phyloP scores from a whole-genome alignment of 2,888 invertebrate genomes.

The Napeogenes sylphis region DNA sequence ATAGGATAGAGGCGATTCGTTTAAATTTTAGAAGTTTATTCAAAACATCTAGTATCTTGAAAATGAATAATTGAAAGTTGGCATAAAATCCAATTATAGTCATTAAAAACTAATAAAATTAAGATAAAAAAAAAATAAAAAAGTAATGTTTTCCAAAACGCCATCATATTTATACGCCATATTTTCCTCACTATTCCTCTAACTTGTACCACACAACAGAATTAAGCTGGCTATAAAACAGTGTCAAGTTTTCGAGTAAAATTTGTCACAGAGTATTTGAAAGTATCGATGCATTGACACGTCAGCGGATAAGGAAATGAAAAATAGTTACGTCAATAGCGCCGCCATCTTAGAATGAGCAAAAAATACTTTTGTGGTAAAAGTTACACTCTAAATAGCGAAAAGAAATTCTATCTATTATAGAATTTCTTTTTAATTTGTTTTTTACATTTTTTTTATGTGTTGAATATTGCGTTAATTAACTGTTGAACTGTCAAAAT shows the following conservation, averaged over 20 bases:
- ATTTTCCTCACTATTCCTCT: slow-evolving; percentile 14
- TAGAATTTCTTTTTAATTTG: too few relatives aligned
- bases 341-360: too few relatives aligned
- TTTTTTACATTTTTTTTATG: too few relatives aligned
- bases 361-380: too few relatives aligned
- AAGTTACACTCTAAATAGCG: too few relatives aligned
- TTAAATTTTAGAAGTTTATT: background rate
- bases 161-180: background rate
- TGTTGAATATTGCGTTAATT: background rate
- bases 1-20: slow-evolving; percentile 16
- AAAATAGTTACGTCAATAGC: too few relatives aligned
- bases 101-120: background rate
- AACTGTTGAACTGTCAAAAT: background rate
- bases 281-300: slow-evolving; percentile 30
- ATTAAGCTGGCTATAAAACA: slow-evolving; percentile 63
- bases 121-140: background rate
- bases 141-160: background rate
- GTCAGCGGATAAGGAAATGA: slow-evolving; percentile 14
- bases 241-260: slow-evolving; percentile 51
- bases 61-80: too few relatives aligned
- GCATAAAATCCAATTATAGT: too few relatives aligned
- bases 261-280: slow-evolving; percentile 61
- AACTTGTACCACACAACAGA: slow-evolving; percentile 29
- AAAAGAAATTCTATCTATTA: too few relatives aligned
- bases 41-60: background rate